Conservation (phyloP, 1,140 invertebrate species). For the Oncopeltus fasciatus region DNA sequence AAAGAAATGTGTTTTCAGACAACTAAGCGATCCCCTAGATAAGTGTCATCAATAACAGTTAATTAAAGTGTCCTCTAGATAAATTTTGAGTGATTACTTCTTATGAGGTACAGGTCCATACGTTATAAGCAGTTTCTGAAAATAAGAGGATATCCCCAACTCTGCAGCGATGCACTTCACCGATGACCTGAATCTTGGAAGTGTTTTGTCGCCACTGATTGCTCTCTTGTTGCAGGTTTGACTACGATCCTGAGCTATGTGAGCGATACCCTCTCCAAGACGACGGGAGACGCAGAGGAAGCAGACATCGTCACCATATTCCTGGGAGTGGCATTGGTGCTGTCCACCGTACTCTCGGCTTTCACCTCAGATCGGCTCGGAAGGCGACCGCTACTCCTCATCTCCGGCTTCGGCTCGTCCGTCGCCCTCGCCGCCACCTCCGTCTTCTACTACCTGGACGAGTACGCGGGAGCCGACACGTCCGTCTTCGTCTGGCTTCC, state of each 20-base stretch:
- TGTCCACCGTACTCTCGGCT: slow-evolving; percentile 24
- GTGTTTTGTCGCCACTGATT: no score
- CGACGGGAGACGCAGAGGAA: slow-evolving; percentile 11
- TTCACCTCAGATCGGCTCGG: slow-evolving; percentile 28
- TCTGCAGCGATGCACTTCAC: no score
- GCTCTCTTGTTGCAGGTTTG: no score
- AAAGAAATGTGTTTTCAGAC: no score
- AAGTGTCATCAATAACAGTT: no score
- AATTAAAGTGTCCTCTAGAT: no score
- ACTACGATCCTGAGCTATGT: slow-evolving; percentile 23
- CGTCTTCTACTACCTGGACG: slow-evolving; percentile 12
- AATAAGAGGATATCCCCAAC: no score
- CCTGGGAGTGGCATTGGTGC: slow-evolving; percentile 12
- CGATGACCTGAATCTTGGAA: no score
- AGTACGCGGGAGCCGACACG: slow-evolving; percentile 13
- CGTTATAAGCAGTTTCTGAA: no score
- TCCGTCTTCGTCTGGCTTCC: slow-evolving; percentile 26
- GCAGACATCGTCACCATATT: slow-evolving; percentile 22
- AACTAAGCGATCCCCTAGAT: no score
- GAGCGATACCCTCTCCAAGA: slow-evolving; percentile 17
- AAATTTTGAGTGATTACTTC: no score
- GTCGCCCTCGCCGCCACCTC: slow-evolving; percentile 9
- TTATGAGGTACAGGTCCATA: no score
- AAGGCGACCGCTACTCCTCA: slow-evolving; percentile 32
- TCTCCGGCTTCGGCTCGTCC: slow-evolving; percentile 23